These are phyloP conservation scores for Gallinago stenura DNA, from an alignment of 2,797 vertebrate genomes.

Conservation along the genomic window DNA sequence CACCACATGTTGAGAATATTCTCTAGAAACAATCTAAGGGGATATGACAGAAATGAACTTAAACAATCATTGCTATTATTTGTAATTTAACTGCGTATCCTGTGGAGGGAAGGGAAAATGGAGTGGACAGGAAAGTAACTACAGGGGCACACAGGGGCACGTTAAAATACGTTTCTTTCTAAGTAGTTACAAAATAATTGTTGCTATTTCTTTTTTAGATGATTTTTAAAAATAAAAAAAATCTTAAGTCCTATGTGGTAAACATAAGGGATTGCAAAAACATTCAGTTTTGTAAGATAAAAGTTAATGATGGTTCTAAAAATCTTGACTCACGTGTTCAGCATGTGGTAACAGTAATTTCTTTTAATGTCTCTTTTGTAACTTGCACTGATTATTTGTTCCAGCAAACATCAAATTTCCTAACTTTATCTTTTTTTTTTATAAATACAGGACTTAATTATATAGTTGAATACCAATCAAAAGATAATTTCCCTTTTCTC, in stretches of 20 bases:
- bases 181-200: background rate
- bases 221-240: background rate
- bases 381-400: background rate
- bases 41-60: background rate
- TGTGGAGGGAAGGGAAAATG: background rate
- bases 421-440: background rate
- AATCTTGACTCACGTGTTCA: background rate
- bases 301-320: background rate
- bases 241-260: background rate
- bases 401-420: background rate
- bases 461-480: conserved; percentile 55
- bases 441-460: conserved; percentile 61
- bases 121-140: background rate
- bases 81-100: background rate
- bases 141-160: background rate
- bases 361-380: background rate
- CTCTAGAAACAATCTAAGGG: background rate
- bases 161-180: background rate
- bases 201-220: background rate
- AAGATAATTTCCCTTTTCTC: conserved; percentile 15
- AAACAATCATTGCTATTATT: background rate
- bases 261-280: background rate
- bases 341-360: background rate
- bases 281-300: background rate
- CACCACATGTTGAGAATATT: background rate